These are phyloP conservation scores for Gyps fulvus DNA, from an alignment of 2,113 vertebrate species.

Conservation along the genomic window DNA sequence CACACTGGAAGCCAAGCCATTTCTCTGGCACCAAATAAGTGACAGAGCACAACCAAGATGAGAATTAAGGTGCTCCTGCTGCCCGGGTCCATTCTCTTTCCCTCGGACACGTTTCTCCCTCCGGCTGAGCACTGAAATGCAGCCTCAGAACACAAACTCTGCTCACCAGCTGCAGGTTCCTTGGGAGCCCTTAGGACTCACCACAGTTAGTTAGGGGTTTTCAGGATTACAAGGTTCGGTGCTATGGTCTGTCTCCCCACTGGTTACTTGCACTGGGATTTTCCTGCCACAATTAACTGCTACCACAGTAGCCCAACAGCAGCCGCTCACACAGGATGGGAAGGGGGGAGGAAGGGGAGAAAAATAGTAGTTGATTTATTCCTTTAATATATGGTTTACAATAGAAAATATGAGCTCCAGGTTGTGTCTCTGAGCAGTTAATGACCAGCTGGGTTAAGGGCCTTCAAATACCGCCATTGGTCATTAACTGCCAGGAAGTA, in stretches of 20 bases:
- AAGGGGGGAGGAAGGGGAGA: neutral
- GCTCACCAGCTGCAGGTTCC: neutral
- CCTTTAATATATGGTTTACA: constrained; percentile 37
- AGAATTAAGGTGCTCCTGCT: neutral
- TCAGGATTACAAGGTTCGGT: neutral
- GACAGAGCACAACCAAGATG: neutral
- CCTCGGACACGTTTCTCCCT: neutral
- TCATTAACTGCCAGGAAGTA: constrained; percentile 39
- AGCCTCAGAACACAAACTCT: neutral
- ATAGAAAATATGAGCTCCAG: constrained; percentile 44
- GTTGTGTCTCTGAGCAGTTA: constrained; percentile 38
- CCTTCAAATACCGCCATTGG: neutral
- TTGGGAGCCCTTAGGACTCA: neutral
- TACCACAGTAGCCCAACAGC: neutral
- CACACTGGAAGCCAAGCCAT: neutral
- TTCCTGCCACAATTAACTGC: neutral
- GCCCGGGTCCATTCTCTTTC: neutral
- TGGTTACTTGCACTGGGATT: neutral
- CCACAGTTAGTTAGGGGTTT: neutral
- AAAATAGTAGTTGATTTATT: constrained; percentile 20
- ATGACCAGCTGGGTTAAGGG: constrained; percentile 42
- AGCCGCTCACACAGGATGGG: neutral
- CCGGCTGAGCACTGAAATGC: neutral
- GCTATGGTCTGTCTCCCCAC: rapidly evolving
- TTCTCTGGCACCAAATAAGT: neutral